Evolutionary conservation across 2,797 vertebrate species (phyloP), one percentile per base, ranked within the genome.

Genomic region (Lepilemur septentrionalis): DNA sequence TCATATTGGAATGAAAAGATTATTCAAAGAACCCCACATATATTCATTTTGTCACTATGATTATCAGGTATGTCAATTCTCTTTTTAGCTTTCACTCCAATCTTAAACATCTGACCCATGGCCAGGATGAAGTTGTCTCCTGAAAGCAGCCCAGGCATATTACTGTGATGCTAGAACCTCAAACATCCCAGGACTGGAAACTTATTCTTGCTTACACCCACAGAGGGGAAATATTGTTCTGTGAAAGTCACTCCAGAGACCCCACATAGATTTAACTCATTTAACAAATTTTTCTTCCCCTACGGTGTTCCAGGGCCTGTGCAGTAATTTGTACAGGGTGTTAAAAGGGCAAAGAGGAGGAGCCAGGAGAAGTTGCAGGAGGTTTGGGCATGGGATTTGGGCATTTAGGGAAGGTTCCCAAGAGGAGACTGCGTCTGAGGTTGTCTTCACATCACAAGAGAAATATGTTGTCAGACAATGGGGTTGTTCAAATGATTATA

Each of bases 21-120:
- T 82, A 96, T 92, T 90, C 65, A 61, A 81, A 94, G 76, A 82
- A 72, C 30, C 22, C 35, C 48, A 46, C 76, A 78, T 78, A 80
- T 52, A 83, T 48, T 96, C 63, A n/a, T 81, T 78, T 86, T 92
- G 83, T 81, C 93, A 86, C 83, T 46, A 8, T 30, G 28, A n/a
- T 79, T 87, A 63, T 41, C 89, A 89, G 94, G 72, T 55, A 93
- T 15, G 12, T 43, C 23, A 22, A 18, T 57, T 75, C 57, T 96
- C 28, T 79, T 73, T 82, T 94, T 50, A 70, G 20, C 67, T 23
- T 96, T 87, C n/a, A 38, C 43, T 87, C 12, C 72, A 15, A 23
- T 87, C 28, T 84, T 63, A 84, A 90, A 82, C 65, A 95, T 43
- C 18, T 59, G 93, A 96, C 75, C 59, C 43, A 3, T 5, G 35